Evolutionary conservation across 2,888 invertebrate species (phyloP).

Genomic region (Gibbula magus): DNA sequence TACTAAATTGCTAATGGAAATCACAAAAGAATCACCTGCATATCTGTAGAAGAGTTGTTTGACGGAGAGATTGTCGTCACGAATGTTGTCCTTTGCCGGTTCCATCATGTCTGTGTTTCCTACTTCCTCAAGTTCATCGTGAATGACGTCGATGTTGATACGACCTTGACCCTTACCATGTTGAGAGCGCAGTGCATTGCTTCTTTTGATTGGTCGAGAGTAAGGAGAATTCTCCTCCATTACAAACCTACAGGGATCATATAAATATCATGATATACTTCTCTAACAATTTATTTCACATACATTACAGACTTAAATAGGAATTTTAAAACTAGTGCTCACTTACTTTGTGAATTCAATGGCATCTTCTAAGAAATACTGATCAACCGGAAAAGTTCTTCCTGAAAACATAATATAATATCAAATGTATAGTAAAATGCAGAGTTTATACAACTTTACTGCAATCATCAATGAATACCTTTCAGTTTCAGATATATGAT

Average conservation of each 20-base stretch:
- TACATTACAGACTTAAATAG: neutral
- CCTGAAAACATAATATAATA: conserved; percentile 48
- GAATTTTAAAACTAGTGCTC: neutral
- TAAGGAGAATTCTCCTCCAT: conserved; percentile 69
- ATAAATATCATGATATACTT: neutral
- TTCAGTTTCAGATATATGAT: too few species aligned
- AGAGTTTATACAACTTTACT: too few species aligned
- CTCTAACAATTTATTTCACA: neutral
- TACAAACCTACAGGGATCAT: conserved; percentile 50
- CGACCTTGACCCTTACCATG: conserved; percentile 26
- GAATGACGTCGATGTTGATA: conserved; percentile 43
- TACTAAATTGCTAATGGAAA: too few species aligned
- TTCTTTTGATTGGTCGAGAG: conserved; percentile 60
- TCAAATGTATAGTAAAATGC: too few species aligned
- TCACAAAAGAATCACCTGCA: conserved; percentile 47
- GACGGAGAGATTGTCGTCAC: conserved; percentile 66
- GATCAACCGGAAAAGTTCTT: conserved; percentile 87
- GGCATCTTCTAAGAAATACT: conserved; percentile 89
- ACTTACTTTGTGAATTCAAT: conserved; percentile 80
- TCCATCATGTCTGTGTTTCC: conserved; percentile 37
- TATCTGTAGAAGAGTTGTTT: conserved; percentile 66
- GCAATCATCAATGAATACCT: too few species aligned
- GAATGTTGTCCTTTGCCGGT: conserved; percentile 58
- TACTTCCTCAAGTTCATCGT: conserved; percentile 37
- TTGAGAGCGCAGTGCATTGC: conserved; percentile 51